Conservation (phyloP, 2,113 vertebrate genomes). For the Chitala chitala region DNA sequence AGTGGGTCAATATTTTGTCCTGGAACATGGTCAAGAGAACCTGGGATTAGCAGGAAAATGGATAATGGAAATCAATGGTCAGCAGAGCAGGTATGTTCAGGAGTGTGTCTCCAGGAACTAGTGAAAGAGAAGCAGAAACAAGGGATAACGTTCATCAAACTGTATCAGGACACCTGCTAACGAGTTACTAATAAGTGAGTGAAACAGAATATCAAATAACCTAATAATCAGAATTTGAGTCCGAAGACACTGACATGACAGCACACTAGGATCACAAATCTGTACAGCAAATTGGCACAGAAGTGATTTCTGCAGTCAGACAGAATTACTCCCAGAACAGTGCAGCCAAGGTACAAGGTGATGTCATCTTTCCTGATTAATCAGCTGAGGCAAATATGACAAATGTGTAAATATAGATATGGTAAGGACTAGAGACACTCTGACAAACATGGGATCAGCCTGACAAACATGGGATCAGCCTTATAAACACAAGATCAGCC, state of each 20-base stretch:
- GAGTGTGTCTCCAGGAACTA: conserved; percentile 34
- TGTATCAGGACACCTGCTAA: conserved; percentile 34
- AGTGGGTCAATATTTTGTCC: conserved; percentile 32
- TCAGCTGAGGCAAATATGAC: conserved; percentile 55
- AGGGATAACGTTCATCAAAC: conserved; percentile 45
- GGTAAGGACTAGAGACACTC: conserved; percentile 59
- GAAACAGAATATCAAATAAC: neutral
- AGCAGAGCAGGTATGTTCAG: conserved; percentile 29
- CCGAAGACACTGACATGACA: neutral
- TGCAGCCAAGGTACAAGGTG: neutral
- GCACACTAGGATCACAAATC: neutral
- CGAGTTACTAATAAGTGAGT: conserved; percentile 44
- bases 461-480: conserved; percentile 63
- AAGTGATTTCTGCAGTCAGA: neutral
- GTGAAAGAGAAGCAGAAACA: conserved; percentile 30
- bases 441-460: no score
- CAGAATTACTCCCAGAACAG: neutral
- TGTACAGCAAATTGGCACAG: neutral
- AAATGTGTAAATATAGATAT: no score
- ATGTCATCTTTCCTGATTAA: conserved; percentile 29
- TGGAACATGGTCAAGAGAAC: conserved; percentile 36
- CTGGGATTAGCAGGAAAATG: conserved; percentile 25
- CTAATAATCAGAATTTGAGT: neutral
- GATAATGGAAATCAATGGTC: conserved; percentile 25
- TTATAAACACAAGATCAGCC: no score